Evolutionary conservation across 2,888 invertebrate species (phyloP).

Genomic region (Ornithoptera priamus): DNA sequence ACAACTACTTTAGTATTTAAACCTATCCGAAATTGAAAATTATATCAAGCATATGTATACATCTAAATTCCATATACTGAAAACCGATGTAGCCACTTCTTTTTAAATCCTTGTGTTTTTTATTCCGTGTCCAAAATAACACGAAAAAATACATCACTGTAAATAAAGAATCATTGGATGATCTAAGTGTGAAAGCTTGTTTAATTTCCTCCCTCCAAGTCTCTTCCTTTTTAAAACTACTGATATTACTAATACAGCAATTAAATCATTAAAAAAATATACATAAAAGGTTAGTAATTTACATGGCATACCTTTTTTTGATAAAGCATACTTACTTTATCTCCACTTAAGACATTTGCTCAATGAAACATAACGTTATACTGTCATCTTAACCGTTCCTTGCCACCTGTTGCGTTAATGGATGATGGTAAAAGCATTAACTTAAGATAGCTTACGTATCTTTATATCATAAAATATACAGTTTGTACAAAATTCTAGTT

Average conservation of each 20-base stretch:
- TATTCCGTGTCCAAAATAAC: conserved; percentile 61
- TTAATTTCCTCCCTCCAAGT: conserved; percentile 49
- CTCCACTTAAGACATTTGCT: neutral
- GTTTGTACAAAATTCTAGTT: no score
- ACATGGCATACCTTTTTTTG: neutral
- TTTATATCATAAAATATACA: neutral
- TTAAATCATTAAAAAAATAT: no score
- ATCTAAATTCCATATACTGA: neutral
- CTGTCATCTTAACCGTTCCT: no score
- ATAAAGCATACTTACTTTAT: neutral
- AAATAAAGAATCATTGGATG: conserved; percentile 78
- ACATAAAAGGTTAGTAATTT: no score
- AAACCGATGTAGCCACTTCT: neutral
- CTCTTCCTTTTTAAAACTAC: neutral
- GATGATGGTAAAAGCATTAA: neutral
- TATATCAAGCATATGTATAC: neutral
- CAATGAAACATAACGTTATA: no score
- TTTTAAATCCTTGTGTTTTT: conserved; percentile 58
- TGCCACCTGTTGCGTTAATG: neutral
- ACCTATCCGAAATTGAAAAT: neutral
- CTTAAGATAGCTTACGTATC: neutral
- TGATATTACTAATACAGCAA: neutral
- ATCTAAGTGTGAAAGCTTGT: conserved; percentile 70
- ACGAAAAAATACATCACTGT: conserved; percentile 58
- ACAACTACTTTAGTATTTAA: neutral